Evolutionary conservation across 2,797 vertebrate species (phyloP).

Genomic region (Antennarius maculatus): DNA sequence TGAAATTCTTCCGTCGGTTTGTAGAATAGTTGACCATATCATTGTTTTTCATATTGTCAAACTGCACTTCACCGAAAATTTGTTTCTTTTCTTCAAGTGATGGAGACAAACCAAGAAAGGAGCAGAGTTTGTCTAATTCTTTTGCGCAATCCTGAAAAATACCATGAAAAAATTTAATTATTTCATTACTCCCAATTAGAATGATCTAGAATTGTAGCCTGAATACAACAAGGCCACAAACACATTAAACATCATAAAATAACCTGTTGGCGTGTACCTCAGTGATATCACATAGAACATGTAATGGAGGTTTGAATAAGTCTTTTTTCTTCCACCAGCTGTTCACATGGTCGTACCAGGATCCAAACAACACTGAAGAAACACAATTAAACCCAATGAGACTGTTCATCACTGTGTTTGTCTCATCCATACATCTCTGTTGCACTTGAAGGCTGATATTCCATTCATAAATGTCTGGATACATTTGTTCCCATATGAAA

Average conservation of each 20-base stretch:
- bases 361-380: too few species aligned
- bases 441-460: background rate
- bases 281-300: constrained; percentile 61
- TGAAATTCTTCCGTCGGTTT: constrained; percentile 74
- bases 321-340: too few species aligned
- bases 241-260: too few species aligned
- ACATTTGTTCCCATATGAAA: too few species aligned
- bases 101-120: constrained; percentile 63
- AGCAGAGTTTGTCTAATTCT: constrained; percentile 62
- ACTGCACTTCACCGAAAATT: constrained; percentile 75
- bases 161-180: background rate
- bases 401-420: too few species aligned
- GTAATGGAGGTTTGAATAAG: constrained; percentile 1
- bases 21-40: constrained; percentile 60
- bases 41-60: constrained; percentile 84
- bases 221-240: too few species aligned
- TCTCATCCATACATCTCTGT: too few species aligned
- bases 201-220: too few species aligned
- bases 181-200: too few species aligned
- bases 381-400: background rate
- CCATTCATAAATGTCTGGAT: too few species aligned
- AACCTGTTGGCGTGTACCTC: too few species aligned
- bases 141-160: constrained; percentile 48
- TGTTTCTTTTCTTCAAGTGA: constrained; percentile 65
- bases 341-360: too few species aligned